A percentile compares a stretch with the other conserved stretches of the same genome.
Evolutionary conservation across 2,113 vertebrate genomes (phyloP).

Genomic region (Melanocharis versteri): DNA sequence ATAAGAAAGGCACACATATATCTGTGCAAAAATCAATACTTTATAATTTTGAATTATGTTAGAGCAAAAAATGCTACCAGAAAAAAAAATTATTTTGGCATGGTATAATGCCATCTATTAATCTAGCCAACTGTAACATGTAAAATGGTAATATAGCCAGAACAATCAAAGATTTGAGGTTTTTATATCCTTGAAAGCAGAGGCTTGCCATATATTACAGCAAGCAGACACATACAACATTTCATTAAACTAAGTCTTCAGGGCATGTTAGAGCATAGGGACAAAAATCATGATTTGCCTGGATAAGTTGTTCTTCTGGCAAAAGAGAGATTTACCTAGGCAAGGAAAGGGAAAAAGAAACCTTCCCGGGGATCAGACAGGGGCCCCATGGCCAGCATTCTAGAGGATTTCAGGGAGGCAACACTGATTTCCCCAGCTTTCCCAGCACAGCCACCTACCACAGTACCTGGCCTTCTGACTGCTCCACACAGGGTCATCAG

Average conservation of each 20-base stretch:
- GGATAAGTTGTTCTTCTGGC: neutral
- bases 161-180: neutral
- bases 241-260: neutral
- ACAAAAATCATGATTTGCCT: neutral
- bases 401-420: neutral
- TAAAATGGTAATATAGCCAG: neutral
- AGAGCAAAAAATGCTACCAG: neutral
- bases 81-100: too few species aligned
- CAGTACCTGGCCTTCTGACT: neutral
- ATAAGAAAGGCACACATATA: neutral
- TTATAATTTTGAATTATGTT: neutral
- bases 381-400: neutral
- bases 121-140: neutral
- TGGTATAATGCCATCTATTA: neutral
- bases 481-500: neutral
- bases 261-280: neutral
- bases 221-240: neutral
- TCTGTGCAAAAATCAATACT: neutral
- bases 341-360: neutral
- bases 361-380: rapidly evolving
- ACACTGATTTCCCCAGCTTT: neutral
- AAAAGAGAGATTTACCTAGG: neutral
- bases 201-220: neutral
- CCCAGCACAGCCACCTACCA: neutral
- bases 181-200: neutral